Conservation (phyloP, 1,140 invertebrate species). For the Temnothorax curvispinosus region DNA sequence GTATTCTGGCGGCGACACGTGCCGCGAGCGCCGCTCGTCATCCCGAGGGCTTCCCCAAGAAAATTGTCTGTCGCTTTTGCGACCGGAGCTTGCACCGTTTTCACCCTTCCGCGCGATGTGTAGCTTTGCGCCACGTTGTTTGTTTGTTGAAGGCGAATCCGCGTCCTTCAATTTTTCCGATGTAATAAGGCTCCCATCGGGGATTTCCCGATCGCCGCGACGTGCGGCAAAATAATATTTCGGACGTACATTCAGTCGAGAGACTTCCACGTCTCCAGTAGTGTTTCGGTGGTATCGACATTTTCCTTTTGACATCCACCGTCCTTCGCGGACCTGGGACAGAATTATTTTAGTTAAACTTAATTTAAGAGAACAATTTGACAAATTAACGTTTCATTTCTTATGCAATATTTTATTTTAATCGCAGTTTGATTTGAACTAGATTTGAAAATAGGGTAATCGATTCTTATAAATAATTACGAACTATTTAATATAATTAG, state of each 20-base stretch:
- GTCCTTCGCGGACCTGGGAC: not conserved
- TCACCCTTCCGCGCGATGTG: conserved; percentile 14
- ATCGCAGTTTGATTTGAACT: not conserved
- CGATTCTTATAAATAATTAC: not conserved
- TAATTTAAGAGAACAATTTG: not conserved
- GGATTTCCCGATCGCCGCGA: conserved; percentile 35
- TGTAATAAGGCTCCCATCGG: conserved; percentile 33
- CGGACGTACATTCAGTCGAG: not conserved
- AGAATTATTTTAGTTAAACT: not conserved
- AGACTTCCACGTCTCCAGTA: not conserved
- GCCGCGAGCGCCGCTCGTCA: conserved; percentile 37
- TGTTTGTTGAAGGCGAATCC: conserved; percentile 26
- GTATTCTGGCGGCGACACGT: conserved; percentile 66
- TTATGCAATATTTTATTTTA: not conserved
- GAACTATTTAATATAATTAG: conserved; percentile 23
- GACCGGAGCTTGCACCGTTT: not conserved
- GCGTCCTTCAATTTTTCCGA: conserved; percentile 41
- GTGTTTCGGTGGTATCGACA: not conserved
- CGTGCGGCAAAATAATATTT: conserved; percentile 38
- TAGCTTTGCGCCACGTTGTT: conserved; percentile 26
- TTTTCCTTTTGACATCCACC: not conserved
- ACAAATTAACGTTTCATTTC: not conserved
- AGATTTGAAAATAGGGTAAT: not conserved
- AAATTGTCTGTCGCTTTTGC: conserved; percentile 67
- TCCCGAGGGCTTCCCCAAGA: conserved; percentile 52